Percentiles rank a stretch among this genome's conserved stretches.
Evolutionary conservation across 1,140 invertebrate genomes (phyloP).

Genomic region (Odontomachus brunneus): DNA sequence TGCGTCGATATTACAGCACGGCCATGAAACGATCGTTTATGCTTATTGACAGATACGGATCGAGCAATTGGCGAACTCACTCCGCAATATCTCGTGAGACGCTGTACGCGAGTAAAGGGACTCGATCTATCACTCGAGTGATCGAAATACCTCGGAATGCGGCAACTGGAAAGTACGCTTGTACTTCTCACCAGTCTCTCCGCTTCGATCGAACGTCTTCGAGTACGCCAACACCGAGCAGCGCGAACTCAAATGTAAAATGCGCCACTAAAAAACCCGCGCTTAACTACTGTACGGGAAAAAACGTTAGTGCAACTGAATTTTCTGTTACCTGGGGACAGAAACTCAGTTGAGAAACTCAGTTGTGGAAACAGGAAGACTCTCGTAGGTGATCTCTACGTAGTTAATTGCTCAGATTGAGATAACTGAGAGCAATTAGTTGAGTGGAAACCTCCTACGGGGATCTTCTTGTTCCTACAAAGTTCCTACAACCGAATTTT

Average conservation of each 20-base stretch:
- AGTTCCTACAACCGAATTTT: no score
- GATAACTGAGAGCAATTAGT: no score
- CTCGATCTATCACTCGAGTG: slow-evolving; percentile 33
- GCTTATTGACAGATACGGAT: slow-evolving; percentile 23
- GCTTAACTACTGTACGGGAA: not conserved
- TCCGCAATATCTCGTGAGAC: slow-evolving; percentile 29
- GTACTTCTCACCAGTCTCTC: slow-evolving; percentile 13
- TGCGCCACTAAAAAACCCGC: not conserved
- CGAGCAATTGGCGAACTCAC: slow-evolving; percentile 39
- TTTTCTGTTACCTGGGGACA: no score
- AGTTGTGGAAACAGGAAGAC: no score
- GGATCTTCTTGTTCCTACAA: no score
- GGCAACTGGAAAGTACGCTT: slow-evolving; percentile 35
- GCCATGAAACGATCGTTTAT: slow-evolving; percentile 28
- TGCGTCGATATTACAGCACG: not conserved
- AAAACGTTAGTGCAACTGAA: no score
- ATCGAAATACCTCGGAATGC: slow-evolving; percentile 33
- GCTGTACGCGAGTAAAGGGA: slow-evolving; percentile 16
- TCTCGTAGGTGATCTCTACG: no score
- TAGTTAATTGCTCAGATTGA: no score
- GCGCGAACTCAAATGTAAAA: not conserved
- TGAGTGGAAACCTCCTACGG: no score
- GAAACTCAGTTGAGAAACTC: no score
- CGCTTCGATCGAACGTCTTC: slow-evolving; percentile 21
- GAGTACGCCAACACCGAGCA: no score